Evolutionary conservation across 92 coral and sea anemone species (phyloP).

Genomic region (Parazoanthus darwini): DNA sequence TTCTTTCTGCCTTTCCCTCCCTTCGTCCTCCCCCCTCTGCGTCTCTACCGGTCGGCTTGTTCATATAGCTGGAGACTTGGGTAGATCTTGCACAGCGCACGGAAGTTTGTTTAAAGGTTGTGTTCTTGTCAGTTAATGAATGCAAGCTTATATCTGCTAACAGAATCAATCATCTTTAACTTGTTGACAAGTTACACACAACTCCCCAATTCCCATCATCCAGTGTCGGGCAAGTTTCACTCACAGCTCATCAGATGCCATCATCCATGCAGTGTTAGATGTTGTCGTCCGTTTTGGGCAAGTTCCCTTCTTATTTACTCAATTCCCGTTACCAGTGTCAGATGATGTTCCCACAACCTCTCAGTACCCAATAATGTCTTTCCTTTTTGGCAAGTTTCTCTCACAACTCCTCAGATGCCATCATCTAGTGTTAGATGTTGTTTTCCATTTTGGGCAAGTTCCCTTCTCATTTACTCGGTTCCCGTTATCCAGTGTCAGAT

Average conservation of each 20-base stretch:
- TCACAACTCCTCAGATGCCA: neutral
- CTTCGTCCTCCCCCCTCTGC: neutral
- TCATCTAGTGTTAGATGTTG: slow-evolving; percentile 29
- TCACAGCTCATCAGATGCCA: neutral
- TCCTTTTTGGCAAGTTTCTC: neutral
- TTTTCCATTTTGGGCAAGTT: slow-evolving; percentile 39
- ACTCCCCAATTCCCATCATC: neutral
- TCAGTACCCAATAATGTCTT: too few species aligned
- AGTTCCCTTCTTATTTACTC: too few species aligned
- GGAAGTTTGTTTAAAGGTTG: too few species aligned
- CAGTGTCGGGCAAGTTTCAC: too few species aligned
- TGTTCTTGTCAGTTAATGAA: too few species aligned
- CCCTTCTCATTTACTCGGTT: too few species aligned
- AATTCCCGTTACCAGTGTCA: too few species aligned
- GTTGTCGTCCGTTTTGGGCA: slow-evolving; percentile 41
- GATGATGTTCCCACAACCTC: too few species aligned
- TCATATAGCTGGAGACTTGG: neutral
- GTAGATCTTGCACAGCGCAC: too few species aligned
- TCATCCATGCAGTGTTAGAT: slow-evolving; percentile 55
- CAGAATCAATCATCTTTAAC: neutral
- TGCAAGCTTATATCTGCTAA: neutral
- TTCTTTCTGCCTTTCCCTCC: neutral
- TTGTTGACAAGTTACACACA: neutral
- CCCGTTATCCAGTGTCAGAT: too few species aligned
- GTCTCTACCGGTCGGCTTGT: neutral